These are phyloP conservation scores for Tokudaia muenninki DNA, from an alignment of 2,797 vertebrate genomes.

Conservation along the genomic window DNA sequence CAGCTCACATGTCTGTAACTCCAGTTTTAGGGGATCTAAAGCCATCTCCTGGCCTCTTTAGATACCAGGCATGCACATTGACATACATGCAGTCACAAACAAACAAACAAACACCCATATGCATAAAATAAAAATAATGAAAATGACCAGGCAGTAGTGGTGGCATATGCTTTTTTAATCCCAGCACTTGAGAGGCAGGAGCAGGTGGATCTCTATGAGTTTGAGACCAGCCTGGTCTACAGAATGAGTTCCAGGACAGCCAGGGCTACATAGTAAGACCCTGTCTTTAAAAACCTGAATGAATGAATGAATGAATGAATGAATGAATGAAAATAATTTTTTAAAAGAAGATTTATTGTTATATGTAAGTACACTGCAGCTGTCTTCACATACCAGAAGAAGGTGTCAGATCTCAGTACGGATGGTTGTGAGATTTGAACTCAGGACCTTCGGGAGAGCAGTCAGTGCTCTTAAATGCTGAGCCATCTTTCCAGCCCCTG, in stretches of 20 bases:
- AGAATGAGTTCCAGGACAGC: background rate
- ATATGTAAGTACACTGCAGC: no score
- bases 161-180: background rate
- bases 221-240: background rate
- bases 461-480: no score
- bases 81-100: background rate
- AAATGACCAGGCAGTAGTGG: background rate
- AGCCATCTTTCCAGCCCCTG: no score
- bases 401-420: no score
- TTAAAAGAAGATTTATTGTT: no score
- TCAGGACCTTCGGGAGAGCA: no score
- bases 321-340: no score
- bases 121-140: background rate
- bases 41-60: background rate
- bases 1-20: background rate
- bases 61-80: background rate
- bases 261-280: background rate
- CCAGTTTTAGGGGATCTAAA: background rate
- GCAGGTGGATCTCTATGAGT: background rate
- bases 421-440: no score
- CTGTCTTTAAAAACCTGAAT: background rate
- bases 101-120: background rate
- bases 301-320: background rate
- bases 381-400: no score
- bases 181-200: background rate